Percentiles rank a stretch among this genome's conserved stretches.
These are phyloP conservation scores for Zoanthus sociatus DNA, from an alignment of 92 coral and sea anemone species.

Conservation along the genomic window DNA sequence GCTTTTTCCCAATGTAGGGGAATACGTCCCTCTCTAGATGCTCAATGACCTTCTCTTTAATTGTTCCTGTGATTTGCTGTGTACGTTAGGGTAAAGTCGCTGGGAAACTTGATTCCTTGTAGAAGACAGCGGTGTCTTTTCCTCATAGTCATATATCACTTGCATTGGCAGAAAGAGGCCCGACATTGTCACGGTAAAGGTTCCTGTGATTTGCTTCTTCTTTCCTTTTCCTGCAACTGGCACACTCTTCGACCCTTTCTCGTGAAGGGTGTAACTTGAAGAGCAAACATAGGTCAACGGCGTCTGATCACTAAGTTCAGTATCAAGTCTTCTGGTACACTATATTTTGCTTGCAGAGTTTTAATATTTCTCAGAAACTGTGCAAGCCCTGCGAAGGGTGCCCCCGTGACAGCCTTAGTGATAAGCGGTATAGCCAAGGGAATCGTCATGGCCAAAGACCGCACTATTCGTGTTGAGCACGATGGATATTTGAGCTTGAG, in stretches of 20 bases:
- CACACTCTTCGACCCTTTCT: conserved; percentile 48
- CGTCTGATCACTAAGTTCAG: conserved; percentile 10
- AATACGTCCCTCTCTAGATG: conserved; percentile 53
- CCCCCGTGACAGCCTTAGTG: conserved; percentile 6
- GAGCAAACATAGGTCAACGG: conserved; percentile 49
- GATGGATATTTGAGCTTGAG: too few species aligned
- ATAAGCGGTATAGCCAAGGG: conserved; percentile 26
- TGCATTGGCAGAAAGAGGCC: conserved; percentile 63
- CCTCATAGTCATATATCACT: conserved; percentile 62
- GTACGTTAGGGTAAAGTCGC: conserved; percentile 31
- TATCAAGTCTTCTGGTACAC: conserved; percentile 5
- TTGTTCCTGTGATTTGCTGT: conserved; percentile 62
- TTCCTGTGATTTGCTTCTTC: conserved; percentile 58
- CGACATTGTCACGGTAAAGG: conserved; percentile 51
- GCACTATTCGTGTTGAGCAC: conserved; percentile 8
- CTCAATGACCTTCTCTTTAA: conserved; percentile 49
- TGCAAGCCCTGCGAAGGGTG: conserved; percentile 29
- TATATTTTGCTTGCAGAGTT: conserved; percentile 47
- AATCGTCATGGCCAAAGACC: conserved; percentile 30
- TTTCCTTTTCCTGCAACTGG: conserved; percentile 46
- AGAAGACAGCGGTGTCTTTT: conserved; percentile 62
- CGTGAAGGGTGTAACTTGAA: conserved; percentile 48
- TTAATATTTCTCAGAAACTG: conserved; percentile 48
- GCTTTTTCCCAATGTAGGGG: conserved; percentile 59
- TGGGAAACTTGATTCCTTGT: conserved; percentile 51